Base-by-base conservation (phyloP, 2,888 invertebrate species). In the Boloria selene region DNA sequence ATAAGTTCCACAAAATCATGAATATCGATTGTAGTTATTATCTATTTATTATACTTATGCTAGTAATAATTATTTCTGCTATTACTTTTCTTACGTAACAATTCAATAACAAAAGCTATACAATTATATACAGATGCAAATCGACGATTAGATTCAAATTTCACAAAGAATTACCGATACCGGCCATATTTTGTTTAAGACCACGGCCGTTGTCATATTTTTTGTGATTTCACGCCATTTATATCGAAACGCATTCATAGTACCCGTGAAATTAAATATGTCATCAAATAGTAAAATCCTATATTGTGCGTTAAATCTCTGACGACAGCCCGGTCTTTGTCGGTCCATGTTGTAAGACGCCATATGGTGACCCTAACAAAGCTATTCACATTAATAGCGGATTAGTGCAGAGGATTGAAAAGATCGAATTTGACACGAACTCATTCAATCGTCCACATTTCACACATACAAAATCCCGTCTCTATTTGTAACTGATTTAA, bases 331-430 rank as follows among this genome's bases (percentile, higher is more conserved):
- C 79, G 74, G 78, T 74, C 75, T 81, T 85, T 86, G 83, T 85
- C 77, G 76, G 75, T 13, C 69, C 64, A 47, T 65, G 65, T 65
- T 71, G 62, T 75, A 86, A 88, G 88, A 86, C 83, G 87, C 82
- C 90, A 91, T 90, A 89, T 90, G 90, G 88, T 81, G 73, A 73
- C 71, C 74, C 70, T 72, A 75, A 72, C 72, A 83, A 86, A 84
- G 83, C 83, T 72, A 74, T 76, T 74, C 77, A 68, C 61, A 63
- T 64, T 69, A 68, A 74, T 70, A 69, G 68, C 64, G 83, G 90
- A 88, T 90, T 90, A 87, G 80, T 75, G 75, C 79, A 78, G 78
- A 78, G 77, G 76, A 79, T 78, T 75, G 73, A 73, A 76, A 77
- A 77, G 81, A 88, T 87, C 81, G 81, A 85, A 84, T 86, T 80